phyloP scores from a whole-genome alignment of 2,797 vertebrate species.

The Balearica regulorum region DNA sequence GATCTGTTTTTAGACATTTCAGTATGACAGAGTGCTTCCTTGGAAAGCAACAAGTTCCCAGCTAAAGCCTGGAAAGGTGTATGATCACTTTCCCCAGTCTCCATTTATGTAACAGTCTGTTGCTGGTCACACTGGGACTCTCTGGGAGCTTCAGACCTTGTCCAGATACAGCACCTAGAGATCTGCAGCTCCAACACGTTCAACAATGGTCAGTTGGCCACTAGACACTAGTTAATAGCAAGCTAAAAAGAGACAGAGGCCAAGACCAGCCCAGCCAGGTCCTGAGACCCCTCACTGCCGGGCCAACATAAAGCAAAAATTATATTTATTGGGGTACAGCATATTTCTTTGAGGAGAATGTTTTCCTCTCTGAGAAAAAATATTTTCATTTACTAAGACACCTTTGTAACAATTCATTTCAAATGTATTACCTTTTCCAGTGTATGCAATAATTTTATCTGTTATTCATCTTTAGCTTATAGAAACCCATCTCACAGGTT shows the following conservation, averaged over 20 bases:
- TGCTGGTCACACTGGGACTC: not conserved
- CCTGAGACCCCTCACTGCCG: not conserved
- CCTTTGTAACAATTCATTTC: not conserved
- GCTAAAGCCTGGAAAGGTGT: not conserved
- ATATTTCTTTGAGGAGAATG: not conserved
- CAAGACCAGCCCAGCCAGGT: not conserved
- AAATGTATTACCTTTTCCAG: not conserved
- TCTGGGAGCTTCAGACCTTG: not conserved
- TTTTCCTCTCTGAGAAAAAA: not conserved
- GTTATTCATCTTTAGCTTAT: not conserved
- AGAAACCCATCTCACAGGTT: not conserved
- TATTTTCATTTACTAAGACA: not conserved
- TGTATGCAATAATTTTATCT: not conserved
- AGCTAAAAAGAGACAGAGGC: not conserved
- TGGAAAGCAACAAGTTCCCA: not conserved
- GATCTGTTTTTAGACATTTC: not conserved
- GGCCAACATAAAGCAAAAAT: not conserved
- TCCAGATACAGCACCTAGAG: not conserved
- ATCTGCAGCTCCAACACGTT: accelerated
- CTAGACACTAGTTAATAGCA: accelerated
- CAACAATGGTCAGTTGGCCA: not conserved
- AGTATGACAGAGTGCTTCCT: not conserved
- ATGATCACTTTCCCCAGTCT: not conserved
- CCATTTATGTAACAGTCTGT: accelerated
- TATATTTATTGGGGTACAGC: accelerated